Base-by-base conservation (phyloP, 1,140 invertebrate species). In the Drosophila varians region DNA sequence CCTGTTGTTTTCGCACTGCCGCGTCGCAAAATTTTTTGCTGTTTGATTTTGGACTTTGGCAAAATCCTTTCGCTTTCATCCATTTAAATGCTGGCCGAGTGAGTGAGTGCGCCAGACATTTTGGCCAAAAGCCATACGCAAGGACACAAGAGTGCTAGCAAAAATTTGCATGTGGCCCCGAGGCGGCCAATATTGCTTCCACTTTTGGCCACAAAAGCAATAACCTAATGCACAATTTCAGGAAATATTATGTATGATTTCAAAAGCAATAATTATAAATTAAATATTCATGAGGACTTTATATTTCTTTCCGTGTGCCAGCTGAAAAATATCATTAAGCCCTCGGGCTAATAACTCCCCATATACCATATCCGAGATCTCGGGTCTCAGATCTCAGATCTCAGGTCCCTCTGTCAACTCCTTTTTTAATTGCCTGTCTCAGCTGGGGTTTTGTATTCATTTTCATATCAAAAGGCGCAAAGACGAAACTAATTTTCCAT, bases 21-120 rank as follows among this genome's bases (percentile, higher is more conserved):
- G 76, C 82, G 72, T 68, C 69, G 74, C 69, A 60, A 66, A 66
- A 48, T 38, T 48, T 68, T 82, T 64, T 87, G 77, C 77, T 87
- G 77, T 87, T 87, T 87, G 82, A 77, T 87, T 87, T 87, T 82
- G 82, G 77, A 80, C 80, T 87, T 87, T 87, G 82, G 74, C 82
- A 74, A 87, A 87, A 87, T 87, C 82, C 82, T 87, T 87, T 87
- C 82, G 82, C 82, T 87, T 87, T 87, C 82, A 87, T 77, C 82
- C 82, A 87, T 87, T 84, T 87, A 82, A 87, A 87, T 87, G 74
- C 60, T 47, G 49, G 72, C 47, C 53, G 73, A 42, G 49, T 19
- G 47, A 34, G 60, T 21, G 36, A 43, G 68, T 77, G 78, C 49
- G 55, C 62, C 72, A 76, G 80, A 76, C 82, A 53, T 49, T 55